These are phyloP conservation scores for Chymomyza caudatula DNA, from an alignment of 2,888 invertebrate genomes.

Conservation along the genomic window DNA sequence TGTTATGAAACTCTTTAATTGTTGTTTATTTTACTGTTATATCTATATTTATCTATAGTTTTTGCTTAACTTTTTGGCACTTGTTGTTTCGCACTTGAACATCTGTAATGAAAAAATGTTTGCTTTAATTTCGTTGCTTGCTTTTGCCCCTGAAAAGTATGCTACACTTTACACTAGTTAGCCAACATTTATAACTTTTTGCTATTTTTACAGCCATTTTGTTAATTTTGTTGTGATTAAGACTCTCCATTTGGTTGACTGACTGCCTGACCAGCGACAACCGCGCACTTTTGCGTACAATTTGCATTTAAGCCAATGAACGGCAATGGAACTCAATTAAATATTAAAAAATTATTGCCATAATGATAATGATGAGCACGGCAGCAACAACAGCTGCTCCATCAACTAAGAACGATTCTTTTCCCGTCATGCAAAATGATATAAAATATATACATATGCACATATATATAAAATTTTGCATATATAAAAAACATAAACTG, in stretches of 20 bases:
- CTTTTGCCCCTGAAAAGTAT: neutral
- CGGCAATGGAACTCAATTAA: conserved; percentile 61
- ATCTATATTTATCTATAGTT: too few relatives aligned
- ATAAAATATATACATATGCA: conserved; percentile 8
- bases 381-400: neutral
- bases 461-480: neutral
- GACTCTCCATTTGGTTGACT: neutral
- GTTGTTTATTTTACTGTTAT: too few relatives aligned
- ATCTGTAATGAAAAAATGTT: neutral
- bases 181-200: too few relatives aligned
- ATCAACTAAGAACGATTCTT: neutral
- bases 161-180: neutral
- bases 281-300: conserved; percentile 70
- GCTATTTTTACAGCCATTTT: neutral
- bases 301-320: conserved; percentile 67
- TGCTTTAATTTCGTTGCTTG: neutral
- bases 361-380: conserved; percentile 30
- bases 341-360: conserved; percentile 69
- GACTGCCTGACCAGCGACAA: conserved; percentile 29
- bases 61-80: conserved; percentile 7
- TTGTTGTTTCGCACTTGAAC: neutral
- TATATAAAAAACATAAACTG: conserved; percentile 2
- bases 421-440: neutral
- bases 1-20: neutral
- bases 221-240: neutral